Base-by-base conservation (phyloP, 2,797 vertebrate genomes). In the Acipenser transmontanus region DNA sequence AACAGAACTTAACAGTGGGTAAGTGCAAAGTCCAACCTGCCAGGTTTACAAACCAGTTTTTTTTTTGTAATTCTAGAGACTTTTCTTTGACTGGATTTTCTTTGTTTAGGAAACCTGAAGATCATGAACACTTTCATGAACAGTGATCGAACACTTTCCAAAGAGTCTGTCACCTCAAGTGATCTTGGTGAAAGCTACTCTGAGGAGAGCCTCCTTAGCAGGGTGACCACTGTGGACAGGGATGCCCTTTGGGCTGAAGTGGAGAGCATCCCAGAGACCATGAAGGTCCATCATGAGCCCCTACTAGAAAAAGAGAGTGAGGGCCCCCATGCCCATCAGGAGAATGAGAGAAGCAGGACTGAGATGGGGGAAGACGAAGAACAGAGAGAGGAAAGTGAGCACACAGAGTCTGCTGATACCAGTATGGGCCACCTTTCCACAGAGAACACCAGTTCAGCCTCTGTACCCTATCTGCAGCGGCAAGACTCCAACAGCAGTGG, bases 321-420 rank as follows among this genome's bases (percentile, higher is more conserved):
- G 62, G 84, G 80, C 63, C 82, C 78, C 0, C 81, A 77, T 0
- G 85, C 72, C 49, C 77, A 71, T 0, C 69, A 79, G 3, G 69
- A 68, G 6, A 67, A 66, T 9, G 50, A 62, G 9, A 9, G 61
- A 20, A 47, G 56, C 4, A 56, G 17, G 7, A 56, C 48, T 11
- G 70, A 14, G 51, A 50, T 71, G 9, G 77, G 73, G 49, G 69
- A 66, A 0, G 70, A 61, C 7, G 70, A 70, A 0, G 75, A 79
- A 1, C 81, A 79, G 0, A 82, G 85, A 0, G 83, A 88, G 8
- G 87, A 85, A 51, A 98, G 94, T 6, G 96, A 97, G 69, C 92
- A 94, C 86, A 98, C 95, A 0, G 96, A 98, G 74, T 99, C 96
- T 0, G 94, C 94, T 0, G 95, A 98, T 81, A 93, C 93, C 49